Evolutionary conservation across 1,140 invertebrate species (phyloP), one percentile per base, ranked within the genome.

Genomic region (Meteorus sp.): DNA sequence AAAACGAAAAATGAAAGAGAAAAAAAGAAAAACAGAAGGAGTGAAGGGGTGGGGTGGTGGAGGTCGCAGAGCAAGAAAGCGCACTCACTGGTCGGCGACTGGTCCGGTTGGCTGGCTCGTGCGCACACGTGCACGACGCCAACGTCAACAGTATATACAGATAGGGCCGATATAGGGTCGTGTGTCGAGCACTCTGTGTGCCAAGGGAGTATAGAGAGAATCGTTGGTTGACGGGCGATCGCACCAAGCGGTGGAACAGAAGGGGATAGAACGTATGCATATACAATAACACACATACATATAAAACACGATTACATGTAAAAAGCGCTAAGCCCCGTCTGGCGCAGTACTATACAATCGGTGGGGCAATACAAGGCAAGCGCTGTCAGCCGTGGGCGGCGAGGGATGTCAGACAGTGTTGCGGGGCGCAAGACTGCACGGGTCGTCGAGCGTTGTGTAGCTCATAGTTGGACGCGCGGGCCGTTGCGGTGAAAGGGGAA

Each of bases 131-230:
- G 51, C 51, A 47, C 50, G 17, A 33, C 57, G 23, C 23, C 45
- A 9, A 45, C 37, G 20, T 33, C 20, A 47, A 39, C 54, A 35
- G 29, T 13, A n/a, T n/a, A n/a, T n/a, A n/a, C n/a, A n/a, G n/a
- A n/a, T n/a, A 47, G 4, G 15, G 31, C 37, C 13, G 7, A n/a
- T n/a, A 8, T 11, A n/a, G 44, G 20, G 35, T 54, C 58, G 53
- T 63, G 45, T n/a, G n/a, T n/a, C 59, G 39, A 59, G 56, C 60
- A 56, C 44, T 43, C 53, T 64, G 51, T 52, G 31, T 13, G 22
- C n/a, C 29, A 20, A 11, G 17, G 55, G 22, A 6, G 35, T 15
- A 15, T 13, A 48, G 15, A 9, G n/a, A n/a, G n/a, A n/a, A n/a
- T n/a, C n/a, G n/a, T n/a, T n/a, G n/a, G n/a, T n/a, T n/a, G n/a